Evolutionary conservation across 2,888 invertebrate species (phyloP).

Genomic region (Portevinia maculata): DNA sequence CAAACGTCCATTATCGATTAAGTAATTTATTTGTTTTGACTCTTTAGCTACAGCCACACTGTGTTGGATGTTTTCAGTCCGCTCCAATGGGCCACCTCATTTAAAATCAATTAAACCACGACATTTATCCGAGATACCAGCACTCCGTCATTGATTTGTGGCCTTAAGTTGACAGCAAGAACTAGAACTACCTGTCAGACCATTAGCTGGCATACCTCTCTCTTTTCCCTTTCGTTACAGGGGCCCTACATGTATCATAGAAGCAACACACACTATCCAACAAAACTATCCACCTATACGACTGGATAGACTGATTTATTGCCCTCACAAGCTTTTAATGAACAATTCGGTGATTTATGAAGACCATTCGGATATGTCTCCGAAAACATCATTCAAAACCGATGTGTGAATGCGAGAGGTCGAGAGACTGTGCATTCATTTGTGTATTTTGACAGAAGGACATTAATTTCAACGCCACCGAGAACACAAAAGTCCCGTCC

Average conservation of each 20-base stretch:
- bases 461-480: constrained; percentile 72
- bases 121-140: constrained; percentile 56
- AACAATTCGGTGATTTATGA: constrained; percentile 73
- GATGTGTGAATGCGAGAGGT: constrained; percentile 23
- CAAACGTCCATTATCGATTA: constrained; percentile 69
- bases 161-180: constrained; percentile 66
- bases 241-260: constrained; percentile 2
- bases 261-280: constrained; percentile 37
- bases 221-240: background rate
- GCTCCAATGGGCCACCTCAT: constrained; percentile 52
- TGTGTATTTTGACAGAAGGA: constrained; percentile 71
- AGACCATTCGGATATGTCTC: constrained; percentile 50
- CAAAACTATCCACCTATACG: background rate
- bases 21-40: constrained; percentile 67
- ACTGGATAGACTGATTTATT: constrained; percentile 67
- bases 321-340: constrained; percentile 71
- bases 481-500: constrained; percentile 10
- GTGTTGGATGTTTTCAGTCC: constrained; percentile 22
- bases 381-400: constrained; percentile 64
- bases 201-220: constrained; percentile 22
- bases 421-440: constrained; percentile 53
- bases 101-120: constrained; percentile 72
- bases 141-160: constrained; percentile 65
- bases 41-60: constrained; percentile 30
- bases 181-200: constrained; percentile 67